Evolutionary conservation across 2,888 invertebrate species (phyloP).

Genomic region (Blastobasis adustella): DNA sequence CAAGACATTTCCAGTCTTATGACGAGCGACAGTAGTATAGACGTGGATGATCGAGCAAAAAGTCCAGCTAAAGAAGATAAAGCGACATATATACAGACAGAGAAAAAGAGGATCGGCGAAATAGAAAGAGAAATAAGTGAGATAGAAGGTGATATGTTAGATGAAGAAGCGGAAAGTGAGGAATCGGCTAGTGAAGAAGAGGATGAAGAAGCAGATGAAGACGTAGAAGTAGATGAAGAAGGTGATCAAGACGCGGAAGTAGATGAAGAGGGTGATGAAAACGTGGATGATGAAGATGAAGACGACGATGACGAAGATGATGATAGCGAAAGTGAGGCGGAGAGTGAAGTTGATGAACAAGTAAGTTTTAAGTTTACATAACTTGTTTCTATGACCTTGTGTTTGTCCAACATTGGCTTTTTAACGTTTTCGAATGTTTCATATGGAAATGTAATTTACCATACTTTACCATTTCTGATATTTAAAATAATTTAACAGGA

Average conservation of each 20-base stretch:
- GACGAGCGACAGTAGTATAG: conserved; percentile 58
- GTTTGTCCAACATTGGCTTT: too few relatives aligned
- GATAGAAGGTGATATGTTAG: conserved; percentile 54
- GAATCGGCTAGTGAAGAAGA: conserved; percentile 16
- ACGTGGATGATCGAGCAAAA: conserved; percentile 29
- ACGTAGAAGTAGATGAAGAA: conserved; percentile 8
- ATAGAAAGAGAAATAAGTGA: conserved; percentile 64
- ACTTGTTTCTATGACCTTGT: too few relatives aligned
- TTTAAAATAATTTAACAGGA: not conserved
- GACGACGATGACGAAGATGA: conserved; percentile 8
- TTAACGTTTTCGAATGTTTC: too few relatives aligned
- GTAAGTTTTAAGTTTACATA: too few relatives aligned
- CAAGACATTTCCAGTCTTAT: conserved; percentile 47
- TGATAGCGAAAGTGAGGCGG: not conserved
- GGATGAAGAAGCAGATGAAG: conserved; percentile 4
- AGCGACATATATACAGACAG: conserved; percentile 41
- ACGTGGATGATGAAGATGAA: conserved; percentile 4
- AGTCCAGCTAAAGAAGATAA: conserved; percentile 18
- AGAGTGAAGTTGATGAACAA: too few relatives aligned
- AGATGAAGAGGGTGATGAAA: conserved; percentile 2
- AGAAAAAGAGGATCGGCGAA: conserved; percentile 56
- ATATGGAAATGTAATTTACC: too few relatives aligned
- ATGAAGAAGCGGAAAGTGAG: conserved; percentile 26
- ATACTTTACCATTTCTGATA: not conserved
- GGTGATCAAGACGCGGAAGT: not conserved